Evolutionary conservation across 2,113 vertebrate genomes (phyloP).

Genomic region (Talpa occidentalis): DNA sequence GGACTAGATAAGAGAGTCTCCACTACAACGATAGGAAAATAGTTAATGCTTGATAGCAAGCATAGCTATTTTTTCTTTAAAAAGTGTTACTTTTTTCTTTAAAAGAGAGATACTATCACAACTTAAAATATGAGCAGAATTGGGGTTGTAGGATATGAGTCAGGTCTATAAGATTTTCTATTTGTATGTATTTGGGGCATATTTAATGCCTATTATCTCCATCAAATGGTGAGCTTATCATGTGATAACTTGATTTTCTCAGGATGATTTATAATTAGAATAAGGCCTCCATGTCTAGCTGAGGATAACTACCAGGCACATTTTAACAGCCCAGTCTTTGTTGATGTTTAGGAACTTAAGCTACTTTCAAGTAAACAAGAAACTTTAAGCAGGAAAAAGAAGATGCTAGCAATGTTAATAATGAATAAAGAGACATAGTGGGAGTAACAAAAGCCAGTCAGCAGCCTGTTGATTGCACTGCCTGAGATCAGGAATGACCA

Average conservation of each 20-base stretch:
- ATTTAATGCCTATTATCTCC: background rate
- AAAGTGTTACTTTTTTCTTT: background rate
- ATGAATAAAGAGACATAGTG: background rate
- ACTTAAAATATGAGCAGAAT: conserved; percentile 31
- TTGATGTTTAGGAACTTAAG: background rate
- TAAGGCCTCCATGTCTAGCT: background rate
- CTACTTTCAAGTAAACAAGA: conserved; percentile 26
- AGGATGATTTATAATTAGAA: background rate
- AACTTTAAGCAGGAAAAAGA: conserved; percentile 17
- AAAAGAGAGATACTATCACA: background rate
- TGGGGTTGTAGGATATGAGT: background rate
- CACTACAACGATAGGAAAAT: conserved; percentile 50
- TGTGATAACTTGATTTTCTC: background rate
- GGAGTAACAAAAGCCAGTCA: background rate
- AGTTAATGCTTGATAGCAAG: conserved; percentile 50
- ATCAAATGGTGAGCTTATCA: background rate
- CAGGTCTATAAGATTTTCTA: background rate
- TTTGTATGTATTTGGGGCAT: background rate
- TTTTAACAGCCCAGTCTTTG: background rate
- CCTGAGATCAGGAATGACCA: background rate
- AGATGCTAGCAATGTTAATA: background rate
- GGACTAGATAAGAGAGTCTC: background rate
- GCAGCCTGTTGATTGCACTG: background rate
- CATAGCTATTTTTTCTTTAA: background rate
- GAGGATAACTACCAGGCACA: background rate